Percentiles rank a stretch among this genome's conserved stretches.
Evolutionary conservation across 2,888 invertebrate species (phyloP).

Genomic region (Thyatira batis): DNA sequence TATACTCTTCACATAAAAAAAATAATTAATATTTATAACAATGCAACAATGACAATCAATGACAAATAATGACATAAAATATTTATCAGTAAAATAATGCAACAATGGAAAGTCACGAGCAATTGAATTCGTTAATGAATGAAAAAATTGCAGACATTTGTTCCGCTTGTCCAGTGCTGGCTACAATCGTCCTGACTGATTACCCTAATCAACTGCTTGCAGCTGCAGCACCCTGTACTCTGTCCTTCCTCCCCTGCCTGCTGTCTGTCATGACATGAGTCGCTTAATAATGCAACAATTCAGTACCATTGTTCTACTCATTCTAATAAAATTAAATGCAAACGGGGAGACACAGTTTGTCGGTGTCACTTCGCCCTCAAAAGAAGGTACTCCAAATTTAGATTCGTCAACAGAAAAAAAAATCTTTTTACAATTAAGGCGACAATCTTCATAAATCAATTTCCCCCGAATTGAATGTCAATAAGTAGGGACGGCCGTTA

Average conservation of each 20-base stretch:
- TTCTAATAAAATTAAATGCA: constrained; percentile 29
- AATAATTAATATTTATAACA: too few relatives aligned
- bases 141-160: constrained; percentile 61
- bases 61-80: constrained; percentile 11
- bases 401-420: constrained; percentile 47
- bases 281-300: constrained; percentile 75
- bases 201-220: constrained; percentile 60
- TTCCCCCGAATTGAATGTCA: constrained; percentile 83
- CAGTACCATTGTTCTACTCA: constrained; percentile 51
- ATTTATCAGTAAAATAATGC: not conserved
- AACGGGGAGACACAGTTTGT: constrained; percentile 14
- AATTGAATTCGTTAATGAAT: constrained; percentile 47
- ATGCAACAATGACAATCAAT: not conserved
- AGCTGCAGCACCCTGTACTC: constrained; percentile 54
- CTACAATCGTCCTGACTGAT: constrained; percentile 45
- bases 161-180: constrained; percentile 60
- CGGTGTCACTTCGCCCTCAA: constrained; percentile 3
- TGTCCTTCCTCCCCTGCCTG: constrained; percentile 27
- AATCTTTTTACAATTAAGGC: constrained; percentile 78
- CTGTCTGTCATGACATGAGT: constrained; percentile 37
- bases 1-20: too few relatives aligned
- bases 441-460: constrained; percentile 83
- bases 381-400: constrained; percentile 28
- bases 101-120: constrained; percentile 13
- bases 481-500: constrained; percentile 81